Evolutionary conservation across 2,113 vertebrate genomes (phyloP).

Genomic region (Psilopogon haemacephalus): DNA sequence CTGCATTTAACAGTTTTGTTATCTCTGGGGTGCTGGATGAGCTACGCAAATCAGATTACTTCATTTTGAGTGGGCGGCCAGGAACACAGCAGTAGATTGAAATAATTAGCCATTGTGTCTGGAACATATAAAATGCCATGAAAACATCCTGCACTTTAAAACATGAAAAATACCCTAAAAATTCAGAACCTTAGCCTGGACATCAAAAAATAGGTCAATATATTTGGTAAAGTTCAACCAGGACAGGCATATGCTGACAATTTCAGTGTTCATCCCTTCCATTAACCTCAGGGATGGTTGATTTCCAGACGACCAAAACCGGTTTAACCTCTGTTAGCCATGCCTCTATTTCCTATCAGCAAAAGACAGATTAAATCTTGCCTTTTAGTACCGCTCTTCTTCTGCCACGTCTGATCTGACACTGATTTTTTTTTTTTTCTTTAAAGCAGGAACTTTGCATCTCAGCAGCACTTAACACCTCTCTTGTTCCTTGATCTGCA

Average conservation of each 20-base stretch:
- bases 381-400: not conserved
- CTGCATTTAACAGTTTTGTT: not conserved
- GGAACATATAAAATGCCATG: not conserved
- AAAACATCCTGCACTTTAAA: not conserved
- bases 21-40: not conserved
- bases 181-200: not conserved
- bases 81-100: not conserved
- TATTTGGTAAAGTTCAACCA: not conserved
- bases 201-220: not conserved
- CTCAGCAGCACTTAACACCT: not conserved
- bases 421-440: not conserved
- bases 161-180: not conserved
- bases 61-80: not conserved
- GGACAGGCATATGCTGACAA: not conserved
- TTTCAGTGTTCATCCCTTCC: not conserved
- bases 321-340: not conserved
- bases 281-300: not conserved
- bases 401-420: not conserved
- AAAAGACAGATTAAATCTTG: not conserved
- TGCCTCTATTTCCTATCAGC: not conserved
- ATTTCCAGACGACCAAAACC: slow-evolving; percentile 11
- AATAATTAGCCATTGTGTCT: not conserved
- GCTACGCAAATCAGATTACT: not conserved
- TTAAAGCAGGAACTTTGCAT: not conserved
- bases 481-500: not conserved